Evolutionary conservation across 2,797 vertebrate genomes (phyloP), one percentile per base, ranked within the genome.

Genomic region (Holocentrus rufus): DNA sequence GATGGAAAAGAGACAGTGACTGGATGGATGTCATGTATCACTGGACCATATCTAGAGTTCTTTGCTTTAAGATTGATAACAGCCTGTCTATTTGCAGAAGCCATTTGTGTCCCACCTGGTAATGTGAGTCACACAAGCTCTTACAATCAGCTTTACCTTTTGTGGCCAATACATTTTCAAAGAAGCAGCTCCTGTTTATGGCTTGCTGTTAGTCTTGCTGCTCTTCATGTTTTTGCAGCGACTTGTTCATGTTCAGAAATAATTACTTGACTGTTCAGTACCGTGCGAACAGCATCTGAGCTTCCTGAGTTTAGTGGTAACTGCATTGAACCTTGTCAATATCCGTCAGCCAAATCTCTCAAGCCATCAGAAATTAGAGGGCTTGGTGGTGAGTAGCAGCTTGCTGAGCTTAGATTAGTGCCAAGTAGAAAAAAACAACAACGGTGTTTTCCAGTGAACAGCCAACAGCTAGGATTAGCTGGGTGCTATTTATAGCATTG

Each of bases 381-480:
- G 68, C 60, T 69, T 76, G 64, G 66, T 81, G 58, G 52, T 47
- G 71, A 69, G 67, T 53, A 66, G 70, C 85, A 84, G 79, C 69
- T 81, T 81, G 72, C 72, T 67, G 67, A 81, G 64, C 42, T 81
- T 55, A 78, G 52, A 72, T 77, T 77, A 46, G 27, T 73, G 82
- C 80, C 80, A 88, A 72, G 59, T 5, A 70, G 50, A 77, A 76
- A 36, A 53, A 27, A 71, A 46, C 62, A 2, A 53, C 8, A 34
- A 8, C 17, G 18, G 17, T n/a, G 22, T 44, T 42, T 56, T 42
- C n/a, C 15, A 25, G 14, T 36, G 34, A 46, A 47, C 31, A 74
- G 85, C 83, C 81, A 88, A 63, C 22, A 73, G 84, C 68, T 34
- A 47, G 76, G 82, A 85, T 85, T 82, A 85, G 68, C 79, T 60